Evolutionary conservation across 2,888 invertebrate genomes (phyloP).

Genomic region (Leptothorax acervorum): DNA sequence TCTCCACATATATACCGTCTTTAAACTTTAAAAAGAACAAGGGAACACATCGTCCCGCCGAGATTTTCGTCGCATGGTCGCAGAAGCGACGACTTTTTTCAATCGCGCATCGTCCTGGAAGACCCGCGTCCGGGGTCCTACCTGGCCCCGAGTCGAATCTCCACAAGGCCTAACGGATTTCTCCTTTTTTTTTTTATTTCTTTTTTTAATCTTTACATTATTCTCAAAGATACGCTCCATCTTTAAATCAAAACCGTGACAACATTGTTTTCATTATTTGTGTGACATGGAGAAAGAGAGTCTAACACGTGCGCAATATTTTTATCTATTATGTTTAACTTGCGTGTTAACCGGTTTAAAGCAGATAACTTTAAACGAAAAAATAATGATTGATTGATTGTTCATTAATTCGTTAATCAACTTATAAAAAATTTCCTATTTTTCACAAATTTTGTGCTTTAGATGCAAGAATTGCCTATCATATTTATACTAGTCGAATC

Average conservation of each 20-base stretch:
- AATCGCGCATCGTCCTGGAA: conserved; percentile 37
- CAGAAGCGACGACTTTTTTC: conserved; percentile 58
- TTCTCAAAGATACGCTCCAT: neutral
- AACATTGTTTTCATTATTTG: conserved; percentile 9
- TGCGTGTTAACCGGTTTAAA: neutral
- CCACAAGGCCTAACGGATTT: conserved; percentile 41
- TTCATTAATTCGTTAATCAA: neutral
- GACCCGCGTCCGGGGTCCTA: conserved; percentile 23
- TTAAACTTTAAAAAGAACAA: conserved; percentile 76
- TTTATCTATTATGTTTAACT: neutral
- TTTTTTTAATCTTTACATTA: conserved; percentile 8
- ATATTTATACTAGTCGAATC: conserved; percentile 66
- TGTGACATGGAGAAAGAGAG: neutral
- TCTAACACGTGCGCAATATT: neutral
- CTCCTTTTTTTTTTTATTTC: conserved; percentile 2
- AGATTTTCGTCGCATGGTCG: conserved; percentile 64
- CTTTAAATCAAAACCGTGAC: conserved; percentile 8
- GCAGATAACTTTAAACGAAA: neutral
- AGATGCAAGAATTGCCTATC: conserved; percentile 78
- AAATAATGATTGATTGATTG: neutral
- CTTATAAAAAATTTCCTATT: neutral
- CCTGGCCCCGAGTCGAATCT: conserved; percentile 44
- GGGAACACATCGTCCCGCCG: conserved; percentile 59
- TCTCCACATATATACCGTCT: conserved; percentile 59
- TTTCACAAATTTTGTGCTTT: conserved; percentile 46